Conservation (phyloP, 2,888 invertebrate genomes). For the Deilephila porcellus region DNA sequence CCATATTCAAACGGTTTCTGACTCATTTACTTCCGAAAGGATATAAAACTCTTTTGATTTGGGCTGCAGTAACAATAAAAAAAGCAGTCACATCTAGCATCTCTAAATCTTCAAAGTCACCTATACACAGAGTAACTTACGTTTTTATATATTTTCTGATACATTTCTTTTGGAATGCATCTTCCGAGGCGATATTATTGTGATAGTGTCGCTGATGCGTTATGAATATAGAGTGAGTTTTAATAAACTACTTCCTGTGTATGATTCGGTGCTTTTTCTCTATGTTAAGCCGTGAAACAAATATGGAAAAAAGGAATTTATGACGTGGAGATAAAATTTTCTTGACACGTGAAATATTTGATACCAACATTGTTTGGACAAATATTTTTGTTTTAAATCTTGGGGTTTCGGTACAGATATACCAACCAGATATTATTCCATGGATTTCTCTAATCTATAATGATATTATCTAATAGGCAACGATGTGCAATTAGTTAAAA, state of each 20-base stretch:
- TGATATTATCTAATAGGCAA: too few species aligned
- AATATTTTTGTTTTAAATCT: too few species aligned
- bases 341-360: conserved; percentile 1
- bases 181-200: conserved; percentile 82
- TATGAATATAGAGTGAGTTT: conserved; percentile 83
- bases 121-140: conserved; percentile 60
- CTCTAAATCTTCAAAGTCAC: conserved; percentile 39
- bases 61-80: not conserved
- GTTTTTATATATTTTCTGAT: conserved; percentile 84
- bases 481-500: too few species aligned
- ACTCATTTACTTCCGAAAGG: too few species aligned
- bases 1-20: too few species aligned
- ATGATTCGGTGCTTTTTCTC: conserved; percentile 34
- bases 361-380: not conserved
- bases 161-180: conserved; percentile 84
- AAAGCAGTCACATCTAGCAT: conserved; percentile 50
- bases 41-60: not conserved
- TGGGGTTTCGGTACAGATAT: too few species aligned
- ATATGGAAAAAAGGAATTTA: conserved; percentile 6
- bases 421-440: too few species aligned
- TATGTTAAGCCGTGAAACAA: not conserved
- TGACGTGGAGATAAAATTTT: not conserved
- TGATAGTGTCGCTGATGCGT: conserved; percentile 80
- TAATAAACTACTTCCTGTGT: conserved; percentile 75
- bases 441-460: too few species aligned